Conservation (phyloP, 2,113 vertebrate genomes). For the Isurus oxyrinchus region DNA sequence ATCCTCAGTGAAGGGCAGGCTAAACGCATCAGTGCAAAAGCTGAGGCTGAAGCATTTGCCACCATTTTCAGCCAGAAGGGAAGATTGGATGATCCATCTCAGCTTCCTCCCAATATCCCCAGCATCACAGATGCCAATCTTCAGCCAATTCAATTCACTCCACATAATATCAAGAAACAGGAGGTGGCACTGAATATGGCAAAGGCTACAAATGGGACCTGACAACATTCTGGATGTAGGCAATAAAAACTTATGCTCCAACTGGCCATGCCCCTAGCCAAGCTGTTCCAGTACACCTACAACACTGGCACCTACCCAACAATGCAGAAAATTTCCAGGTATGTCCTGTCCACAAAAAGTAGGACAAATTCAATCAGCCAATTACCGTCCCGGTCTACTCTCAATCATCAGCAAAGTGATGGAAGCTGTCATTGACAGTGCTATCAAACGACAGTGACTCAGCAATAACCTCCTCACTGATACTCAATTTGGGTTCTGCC, state of each 20-base stretch:
- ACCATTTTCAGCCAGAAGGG: not conserved
- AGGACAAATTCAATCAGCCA: not conserved
- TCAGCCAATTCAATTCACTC: not conserved
- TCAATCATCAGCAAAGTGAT: not conserved
- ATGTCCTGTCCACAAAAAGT: too few species aligned
- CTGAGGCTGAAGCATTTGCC: not conserved
- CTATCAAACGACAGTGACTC: not conserved
- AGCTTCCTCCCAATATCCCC: too few species aligned
- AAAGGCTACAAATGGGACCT: not conserved
- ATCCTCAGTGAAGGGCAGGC: not conserved
- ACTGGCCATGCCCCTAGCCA: not conserved
- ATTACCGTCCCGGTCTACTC: not conserved
- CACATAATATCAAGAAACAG: not conserved
- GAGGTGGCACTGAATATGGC: not conserved
- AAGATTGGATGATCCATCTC: not conserved
- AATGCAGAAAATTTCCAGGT: not conserved
- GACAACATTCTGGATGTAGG: not conserved
- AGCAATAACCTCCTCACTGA: not conserved
- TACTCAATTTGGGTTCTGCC: not conserved
- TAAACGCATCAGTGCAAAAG: not conserved
- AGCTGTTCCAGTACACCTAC: not conserved
- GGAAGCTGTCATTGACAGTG: not conserved
- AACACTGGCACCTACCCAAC: not conserved
- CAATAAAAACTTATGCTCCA: not conserved
- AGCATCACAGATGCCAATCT: not conserved